A percentile compares a stretch with the other conserved stretches of the same genome.
phyloP scores from a whole-genome alignment of 2,888 invertebrate species.

The Dynastes maya region DNA sequence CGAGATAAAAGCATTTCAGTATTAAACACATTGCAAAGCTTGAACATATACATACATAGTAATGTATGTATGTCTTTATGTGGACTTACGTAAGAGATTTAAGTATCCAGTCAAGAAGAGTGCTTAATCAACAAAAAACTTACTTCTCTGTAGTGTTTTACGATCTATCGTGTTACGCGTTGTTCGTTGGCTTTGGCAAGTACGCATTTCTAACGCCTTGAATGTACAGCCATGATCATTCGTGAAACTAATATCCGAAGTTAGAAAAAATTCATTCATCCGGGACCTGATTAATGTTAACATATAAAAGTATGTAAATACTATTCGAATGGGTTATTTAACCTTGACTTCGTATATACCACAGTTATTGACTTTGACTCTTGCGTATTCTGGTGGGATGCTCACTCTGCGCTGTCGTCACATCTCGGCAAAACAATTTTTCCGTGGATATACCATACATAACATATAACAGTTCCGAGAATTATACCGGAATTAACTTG shows the following conservation, averaged over 20 bases:
- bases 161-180: slow-evolving; percentile 5
- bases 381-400: slow-evolving; percentile 17
- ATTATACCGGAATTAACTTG: neutral
- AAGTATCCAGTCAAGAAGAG: too few relatives aligned
- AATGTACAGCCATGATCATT: neutral
- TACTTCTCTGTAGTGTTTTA: neutral
- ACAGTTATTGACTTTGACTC: slow-evolving; percentile 41
- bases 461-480: neutral
- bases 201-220: neutral
- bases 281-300: slow-evolving; percentile 20
- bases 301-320: slow-evolving; percentile 22
- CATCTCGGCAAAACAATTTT: slow-evolving; percentile 4
- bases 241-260: neutral
- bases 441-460: neutral
- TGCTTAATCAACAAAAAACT: too few relatives aligned
- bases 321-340: slow-evolving; percentile 28
- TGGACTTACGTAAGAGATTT: too few relatives aligned
- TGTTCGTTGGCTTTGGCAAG: too few relatives aligned
- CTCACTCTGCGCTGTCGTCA: neutral
- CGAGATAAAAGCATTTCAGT: too few relatives aligned
- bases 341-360: slow-evolving; percentile 31
- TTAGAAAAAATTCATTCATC: slow-evolving; percentile 16
- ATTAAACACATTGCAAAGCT: too few relatives aligned
- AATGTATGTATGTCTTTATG: too few relatives aligned
- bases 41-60: neutral